Percentiles rank a stretch among this genome's conserved stretches.
phyloP scores from a whole-genome alignment of 2,888 invertebrate genomes.

The Hipparchia sbordonii region DNA sequence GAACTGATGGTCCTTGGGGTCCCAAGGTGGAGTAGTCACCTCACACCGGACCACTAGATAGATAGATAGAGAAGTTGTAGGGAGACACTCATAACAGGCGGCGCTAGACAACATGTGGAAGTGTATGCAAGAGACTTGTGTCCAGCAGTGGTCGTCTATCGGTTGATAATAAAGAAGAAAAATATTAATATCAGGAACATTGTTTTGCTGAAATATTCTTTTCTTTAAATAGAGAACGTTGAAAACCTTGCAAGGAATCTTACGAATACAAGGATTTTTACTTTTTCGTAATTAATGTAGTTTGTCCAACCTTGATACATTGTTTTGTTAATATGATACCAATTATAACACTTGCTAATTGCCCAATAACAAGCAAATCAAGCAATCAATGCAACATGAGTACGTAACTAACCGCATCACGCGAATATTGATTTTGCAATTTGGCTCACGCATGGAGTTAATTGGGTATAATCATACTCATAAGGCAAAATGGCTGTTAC shows the following conservation, averaged over 20 bases:
- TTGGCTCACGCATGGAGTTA: slow-evolving; percentile 27
- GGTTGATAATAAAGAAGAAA: too few relatives aligned
- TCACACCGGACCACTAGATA: neutral
- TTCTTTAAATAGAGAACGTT: neutral
- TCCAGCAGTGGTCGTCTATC: too few relatives aligned
- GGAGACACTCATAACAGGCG: too few relatives aligned
- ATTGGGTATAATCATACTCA: slow-evolving; percentile 12
- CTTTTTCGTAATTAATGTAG: neutral
- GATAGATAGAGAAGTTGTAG: too few relatives aligned
- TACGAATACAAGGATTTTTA: neutral
- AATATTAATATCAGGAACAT: neutral
- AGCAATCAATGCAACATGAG: slow-evolving; percentile 22
- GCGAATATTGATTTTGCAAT: slow-evolving; percentile 30
- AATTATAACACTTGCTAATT: neutral
- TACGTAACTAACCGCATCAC: slow-evolving; percentile 16
- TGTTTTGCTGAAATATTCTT: neutral
- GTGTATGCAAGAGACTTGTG: too few relatives aligned
- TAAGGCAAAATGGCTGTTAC: neutral
- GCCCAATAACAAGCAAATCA: slow-evolving; percentile 8
- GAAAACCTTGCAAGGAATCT: neutral
- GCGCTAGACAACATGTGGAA: too few relatives aligned
- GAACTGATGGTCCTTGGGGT: too few relatives aligned
- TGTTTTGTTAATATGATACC: neutral
- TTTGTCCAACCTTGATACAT: neutral
- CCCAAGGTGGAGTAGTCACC: neutral